Percentiles rank a stretch among this genome's conserved stretches.
Evolutionary conservation across 2,888 invertebrate genomes (phyloP).

Genomic region (Podabrus alpinus): DNA sequence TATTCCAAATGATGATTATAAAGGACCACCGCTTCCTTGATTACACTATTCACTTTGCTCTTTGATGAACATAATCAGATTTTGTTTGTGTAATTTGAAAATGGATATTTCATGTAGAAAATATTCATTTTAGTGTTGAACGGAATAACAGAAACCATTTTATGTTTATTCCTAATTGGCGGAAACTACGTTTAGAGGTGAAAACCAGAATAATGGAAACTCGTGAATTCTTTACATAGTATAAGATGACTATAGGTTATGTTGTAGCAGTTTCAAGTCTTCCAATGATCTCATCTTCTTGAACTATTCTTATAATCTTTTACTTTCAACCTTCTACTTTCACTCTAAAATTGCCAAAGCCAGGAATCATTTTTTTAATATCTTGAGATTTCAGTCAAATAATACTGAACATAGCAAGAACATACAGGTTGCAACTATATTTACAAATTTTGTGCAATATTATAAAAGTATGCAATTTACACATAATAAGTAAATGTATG

Average conservation of each 20-base stretch:
- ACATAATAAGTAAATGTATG: neutral
- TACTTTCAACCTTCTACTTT: neutral
- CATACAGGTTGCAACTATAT: neutral
- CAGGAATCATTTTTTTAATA: neutral
- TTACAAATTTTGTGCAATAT: neutral
- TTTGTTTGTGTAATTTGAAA: too few relatives aligned
- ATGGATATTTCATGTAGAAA: too few relatives aligned
- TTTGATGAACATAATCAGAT: too few relatives aligned
- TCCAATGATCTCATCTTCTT: neutral
- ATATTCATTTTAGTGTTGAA: too few relatives aligned
- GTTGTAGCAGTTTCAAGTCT: neutral
- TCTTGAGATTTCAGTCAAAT: neutral
- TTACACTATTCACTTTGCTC: too few relatives aligned
- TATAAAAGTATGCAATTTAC: neutral
- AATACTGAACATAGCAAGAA: neutral
- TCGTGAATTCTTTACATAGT: neutral
- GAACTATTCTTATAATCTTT: neutral
- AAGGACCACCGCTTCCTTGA: too few relatives aligned
- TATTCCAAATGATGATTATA: too few relatives aligned
- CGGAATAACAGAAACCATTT: too few relatives aligned
- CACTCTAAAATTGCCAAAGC: neutral
- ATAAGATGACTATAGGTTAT: neutral
- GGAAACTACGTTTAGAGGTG: neutral
- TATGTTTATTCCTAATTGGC: too few relatives aligned
- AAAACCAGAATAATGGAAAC: neutral